These are phyloP conservation scores for Unio pictorum DNA, from an alignment of 2,888 invertebrate genomes.

Conservation along the genomic window DNA sequence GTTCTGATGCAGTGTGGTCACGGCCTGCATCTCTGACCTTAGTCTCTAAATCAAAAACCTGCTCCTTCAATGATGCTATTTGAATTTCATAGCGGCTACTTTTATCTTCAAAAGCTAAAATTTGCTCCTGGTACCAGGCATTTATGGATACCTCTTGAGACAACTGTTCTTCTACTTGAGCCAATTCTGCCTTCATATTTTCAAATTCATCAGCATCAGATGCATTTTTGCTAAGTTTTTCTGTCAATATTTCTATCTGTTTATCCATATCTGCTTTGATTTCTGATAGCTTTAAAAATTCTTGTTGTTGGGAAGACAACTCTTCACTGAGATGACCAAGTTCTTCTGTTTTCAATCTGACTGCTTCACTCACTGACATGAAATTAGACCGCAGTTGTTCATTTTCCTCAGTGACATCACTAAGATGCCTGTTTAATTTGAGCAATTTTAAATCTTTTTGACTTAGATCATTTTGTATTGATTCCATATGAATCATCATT, in stretches of 20 bases:
- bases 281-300: too few relatives aligned
- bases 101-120: neutral
- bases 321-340: too few relatives aligned
- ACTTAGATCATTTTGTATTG: constrained; percentile 1
- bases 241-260: constrained; percentile 13
- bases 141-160: neutral
- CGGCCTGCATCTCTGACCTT: constrained; percentile 1
- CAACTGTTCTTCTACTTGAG: neutral
- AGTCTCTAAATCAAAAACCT: too few relatives aligned
- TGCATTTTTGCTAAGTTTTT: constrained; percentile 18
- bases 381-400: constrained; percentile 6
- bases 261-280: constrained; percentile 14
- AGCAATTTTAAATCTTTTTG: constrained; percentile 1
- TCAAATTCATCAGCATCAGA: constrained; percentile 8
- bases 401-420: constrained; percentile 18
- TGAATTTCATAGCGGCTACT: neutral
- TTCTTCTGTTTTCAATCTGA: too few relatives aligned
- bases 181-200: neutral
- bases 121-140: neutral
- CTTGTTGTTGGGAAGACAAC: too few relatives aligned
- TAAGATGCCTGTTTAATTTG: constrained; percentile 6
- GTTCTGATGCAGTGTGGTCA: neutral
- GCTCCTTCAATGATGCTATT: neutral
- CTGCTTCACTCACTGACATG: too few relatives aligned
- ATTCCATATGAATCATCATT: constrained; percentile 3